Conservation (phyloP, 1,140 invertebrate species). For the Calosoma granatense region DNA sequence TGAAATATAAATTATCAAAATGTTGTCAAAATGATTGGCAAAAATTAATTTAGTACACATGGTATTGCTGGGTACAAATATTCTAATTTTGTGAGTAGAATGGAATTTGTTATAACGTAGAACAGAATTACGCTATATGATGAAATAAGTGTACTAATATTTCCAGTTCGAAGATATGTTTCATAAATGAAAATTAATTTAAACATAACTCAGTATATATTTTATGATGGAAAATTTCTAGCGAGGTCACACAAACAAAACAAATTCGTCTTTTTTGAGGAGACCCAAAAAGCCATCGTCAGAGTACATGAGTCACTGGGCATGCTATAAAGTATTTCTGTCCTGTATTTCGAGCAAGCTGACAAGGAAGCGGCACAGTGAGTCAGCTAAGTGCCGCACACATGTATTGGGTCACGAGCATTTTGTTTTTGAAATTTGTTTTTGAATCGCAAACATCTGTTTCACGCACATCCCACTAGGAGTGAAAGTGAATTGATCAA, state of each 20-base stretch:
- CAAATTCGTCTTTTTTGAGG: constrained; percentile 6
- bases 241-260: constrained; percentile 7
- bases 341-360: not conserved
- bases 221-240: constrained; percentile 3
- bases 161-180: too few relatives aligned
- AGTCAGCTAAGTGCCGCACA: not conserved
- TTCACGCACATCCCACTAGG: not conserved
- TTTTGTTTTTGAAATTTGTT: not conserved
- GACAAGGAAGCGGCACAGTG: constrained; percentile 1
- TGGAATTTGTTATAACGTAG: too few relatives aligned
- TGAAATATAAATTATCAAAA: too few relatives aligned
- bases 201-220: not conserved
- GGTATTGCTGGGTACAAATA: too few relatives aligned
- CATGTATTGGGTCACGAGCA: not conserved
- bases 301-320: not conserved
- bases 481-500: constrained; percentile 1
- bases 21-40: too few relatives aligned
- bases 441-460: constrained; percentile 4
- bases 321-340: constrained; percentile 8
- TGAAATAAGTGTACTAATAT: too few relatives aligned
- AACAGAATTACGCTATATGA: too few relatives aligned
- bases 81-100: too few relatives aligned
- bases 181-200: too few relatives aligned
- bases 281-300: constrained; percentile 2
- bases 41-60: too few relatives aligned